Percentiles rank a stretch among this genome's conserved stretches.
Conservation (phyloP, 2,888 invertebrate species). For the Cephalotes varians region DNA sequence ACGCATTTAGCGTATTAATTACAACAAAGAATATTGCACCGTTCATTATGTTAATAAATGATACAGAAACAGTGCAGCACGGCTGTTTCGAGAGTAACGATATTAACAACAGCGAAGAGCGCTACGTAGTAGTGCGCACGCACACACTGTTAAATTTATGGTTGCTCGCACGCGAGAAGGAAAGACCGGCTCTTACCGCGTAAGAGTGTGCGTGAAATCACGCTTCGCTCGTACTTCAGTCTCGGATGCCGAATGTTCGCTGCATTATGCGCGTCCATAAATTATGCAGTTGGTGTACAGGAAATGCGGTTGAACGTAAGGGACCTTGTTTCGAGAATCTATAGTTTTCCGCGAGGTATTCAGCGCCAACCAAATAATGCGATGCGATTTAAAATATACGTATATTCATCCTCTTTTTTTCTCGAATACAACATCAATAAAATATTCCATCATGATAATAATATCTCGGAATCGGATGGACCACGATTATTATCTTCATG, state of each 20-base stretch:
- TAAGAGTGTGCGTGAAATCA: slow-evolving; percentile 31
- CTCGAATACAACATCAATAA: background rate
- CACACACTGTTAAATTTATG: slow-evolving; percentile 28
- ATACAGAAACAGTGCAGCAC: slow-evolving; percentile 20
- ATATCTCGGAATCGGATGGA: background rate
- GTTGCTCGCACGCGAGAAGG: slow-evolving; percentile 22
- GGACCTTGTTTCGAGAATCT: background rate
- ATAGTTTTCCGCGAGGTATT: background rate
- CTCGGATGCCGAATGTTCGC: background rate
- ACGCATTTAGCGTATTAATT: slow-evolving; percentile 29
- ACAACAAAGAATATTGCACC: slow-evolving; percentile 21
- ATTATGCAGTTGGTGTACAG: slow-evolving; percentile 5
- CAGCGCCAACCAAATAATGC: background rate
- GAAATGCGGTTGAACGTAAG: background rate
- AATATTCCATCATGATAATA: background rate
- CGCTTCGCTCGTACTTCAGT: slow-evolving; percentile 44
- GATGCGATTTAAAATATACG: too few relatives aligned
- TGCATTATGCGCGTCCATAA: slow-evolving; percentile 34
- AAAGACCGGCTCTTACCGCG: background rate
- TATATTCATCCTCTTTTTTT: background rate
- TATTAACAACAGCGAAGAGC: slow-evolving; percentile 25
- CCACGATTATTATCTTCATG: too few relatives aligned
- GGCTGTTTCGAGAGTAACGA: slow-evolving; percentile 38
- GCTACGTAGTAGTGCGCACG: background rate
- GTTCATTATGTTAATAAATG: slow-evolving; percentile 49